phyloP scores from a whole-genome alignment of 1,140 invertebrate genomes.

The Thalassaphorura encarpata region DNA sequence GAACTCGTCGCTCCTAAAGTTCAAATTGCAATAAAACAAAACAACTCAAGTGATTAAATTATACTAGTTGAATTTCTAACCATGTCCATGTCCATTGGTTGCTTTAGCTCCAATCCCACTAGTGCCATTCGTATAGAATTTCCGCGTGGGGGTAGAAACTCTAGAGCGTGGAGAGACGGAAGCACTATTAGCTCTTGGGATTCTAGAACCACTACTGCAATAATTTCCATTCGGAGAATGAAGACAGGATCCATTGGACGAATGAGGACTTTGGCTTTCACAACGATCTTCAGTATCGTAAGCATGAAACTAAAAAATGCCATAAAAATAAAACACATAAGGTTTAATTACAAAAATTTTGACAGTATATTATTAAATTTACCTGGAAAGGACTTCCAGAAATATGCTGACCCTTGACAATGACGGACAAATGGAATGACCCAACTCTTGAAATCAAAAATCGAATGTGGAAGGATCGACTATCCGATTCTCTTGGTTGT shows the following conservation, averaged over 20 bases:
- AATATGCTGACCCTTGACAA: constrained; percentile 27
- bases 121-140: constrained; percentile 25
- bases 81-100: too few species aligned
- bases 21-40: constrained; percentile 32
- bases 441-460: constrained; percentile 28
- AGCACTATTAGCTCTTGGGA: constrained; percentile 28
- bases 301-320: constrained; percentile 25
- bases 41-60: neutral
- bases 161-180: constrained; percentile 29
- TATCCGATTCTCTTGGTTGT: constrained; percentile 25
- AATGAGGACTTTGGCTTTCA: constrained; percentile 20
- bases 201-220: constrained; percentile 21
- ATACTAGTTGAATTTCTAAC: neutral
- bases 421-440: constrained; percentile 20
- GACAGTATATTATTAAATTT: neutral
- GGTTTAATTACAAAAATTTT: neutral
- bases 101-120: too few species aligned
- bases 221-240: constrained; percentile 16
- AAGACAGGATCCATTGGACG: neutral
- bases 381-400: constrained; percentile 30
- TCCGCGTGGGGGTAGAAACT: constrained; percentile 30
- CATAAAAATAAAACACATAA: neutral
- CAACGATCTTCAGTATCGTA: constrained; percentile 25
- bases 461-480: constrained; percentile 25
- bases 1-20: constrained; percentile 36